Base-by-base conservation (phyloP, 2,888 invertebrate genomes). In the Epiblema foenella region DNA sequence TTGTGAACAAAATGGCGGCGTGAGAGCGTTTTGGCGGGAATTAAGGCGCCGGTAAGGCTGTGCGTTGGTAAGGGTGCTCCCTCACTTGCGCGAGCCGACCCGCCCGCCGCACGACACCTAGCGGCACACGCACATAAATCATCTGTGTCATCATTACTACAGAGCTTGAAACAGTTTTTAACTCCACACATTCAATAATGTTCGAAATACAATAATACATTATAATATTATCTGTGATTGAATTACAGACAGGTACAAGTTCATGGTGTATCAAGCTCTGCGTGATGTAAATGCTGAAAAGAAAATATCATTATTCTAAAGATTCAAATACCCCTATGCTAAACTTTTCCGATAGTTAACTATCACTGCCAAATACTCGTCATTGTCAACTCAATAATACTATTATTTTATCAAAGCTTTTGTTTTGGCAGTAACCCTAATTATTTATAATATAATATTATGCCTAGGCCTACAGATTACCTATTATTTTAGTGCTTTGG, bases 1-100 rank as follows among this genome's bases (percentile, higher is more conserved):
- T 94, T 93, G 89, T 90, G 79, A 91, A 93, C 88, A 91, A 91
- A 90, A 91, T 91, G 91, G 91, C 90, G 92, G 90, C 90, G 91
- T 89, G 90, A 90, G 90, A 91, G 89, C 88, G 85, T 84, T 83
- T 88, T 88, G 87, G 87, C 89, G 88, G 89, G 90, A 84, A 86
- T 88, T 93, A 93, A 95, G 96, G 97, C 96, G 96, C 96, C 94
- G 95, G 98, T 88, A 93, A 89, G 86, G 93, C 93, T 76, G 91
- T 97, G 96, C 98, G 98, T 96, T 98, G 98, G 96, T 98, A 98
- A 94, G 98, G 98, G 96, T 98, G 98, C 95, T 98, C 98, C 96
- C 98, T 95, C 94, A 96, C 95, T 94, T 97, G 96, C 95, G 96
- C 96, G 94, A 97, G 95, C 94, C 97, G 96, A 89, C 96, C 96